These are phyloP conservation scores for Todiramphus chloris DNA, from an alignment of 2,113 vertebrate species.

Conservation along the genomic window DNA sequence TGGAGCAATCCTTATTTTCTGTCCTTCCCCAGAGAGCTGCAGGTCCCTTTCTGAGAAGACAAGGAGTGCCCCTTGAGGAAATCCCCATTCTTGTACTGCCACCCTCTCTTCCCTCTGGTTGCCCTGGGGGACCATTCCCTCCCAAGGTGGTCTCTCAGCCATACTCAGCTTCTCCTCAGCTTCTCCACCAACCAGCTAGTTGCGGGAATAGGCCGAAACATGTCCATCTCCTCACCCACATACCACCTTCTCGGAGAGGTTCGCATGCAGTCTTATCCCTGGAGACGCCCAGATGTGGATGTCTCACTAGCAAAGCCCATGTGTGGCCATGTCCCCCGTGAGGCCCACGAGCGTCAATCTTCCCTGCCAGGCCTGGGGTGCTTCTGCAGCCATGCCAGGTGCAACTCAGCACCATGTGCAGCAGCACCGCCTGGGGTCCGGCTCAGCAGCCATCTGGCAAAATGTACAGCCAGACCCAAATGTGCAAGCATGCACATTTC, in stretches of 20 bases:
- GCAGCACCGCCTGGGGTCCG: fast-evolving
- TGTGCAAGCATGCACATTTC: neutral
- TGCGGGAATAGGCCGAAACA: neutral
- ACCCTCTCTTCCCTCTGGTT: fast-evolving
- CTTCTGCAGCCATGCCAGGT: neutral
- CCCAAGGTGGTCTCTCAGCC: neutral
- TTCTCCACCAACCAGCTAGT: neutral
- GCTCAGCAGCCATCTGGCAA: neutral
- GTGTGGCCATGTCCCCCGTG: neutral
- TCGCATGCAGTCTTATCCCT: fast-evolving
- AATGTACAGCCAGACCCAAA: neutral
- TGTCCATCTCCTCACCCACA: neutral
- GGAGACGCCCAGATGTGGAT: neutral
- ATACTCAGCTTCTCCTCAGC: neutral
- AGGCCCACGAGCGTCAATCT: neutral
- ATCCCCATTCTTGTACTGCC: neutral
- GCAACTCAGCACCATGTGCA: fast-evolving
- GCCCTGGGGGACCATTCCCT: neutral
- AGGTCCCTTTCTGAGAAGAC: neutral
- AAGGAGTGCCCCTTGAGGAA: neutral
- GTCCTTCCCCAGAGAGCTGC: neutral
- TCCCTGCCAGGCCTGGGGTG: fast-evolving
- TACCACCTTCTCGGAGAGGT: fast-evolving
- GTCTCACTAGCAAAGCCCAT: neutral
- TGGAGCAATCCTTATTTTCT: neutral